Evolutionary conservation across 2,113 vertebrate species (phyloP), one percentile per base, ranked within the genome.

Genomic region (Pongo abelii): DNA sequence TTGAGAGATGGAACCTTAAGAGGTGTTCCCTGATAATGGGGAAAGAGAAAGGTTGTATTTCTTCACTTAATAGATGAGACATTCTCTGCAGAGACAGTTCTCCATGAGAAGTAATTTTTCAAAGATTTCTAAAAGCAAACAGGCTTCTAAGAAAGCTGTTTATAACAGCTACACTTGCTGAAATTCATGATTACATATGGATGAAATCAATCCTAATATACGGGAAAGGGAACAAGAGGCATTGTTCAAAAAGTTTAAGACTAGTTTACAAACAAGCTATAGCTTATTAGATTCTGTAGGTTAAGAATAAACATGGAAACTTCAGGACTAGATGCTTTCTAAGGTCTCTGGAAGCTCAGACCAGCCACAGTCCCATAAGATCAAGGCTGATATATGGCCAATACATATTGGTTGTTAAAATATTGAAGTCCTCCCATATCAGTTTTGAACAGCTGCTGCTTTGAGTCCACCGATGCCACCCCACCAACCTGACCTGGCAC

Each of bases 241-340:
- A 94, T 43, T 23, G 8, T 74, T 84, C 69, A 46, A 86, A 91
- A 93, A 18, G 25, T 85, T 88, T 77, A 88, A 70, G 43, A 79
- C 52, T 40, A 64, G 17, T 48, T 96, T 59, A 93, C 7, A 69
- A 94, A 57, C 83, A 80, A 72, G 32, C 48, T 61, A 74, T n/a
- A 69, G 46, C 46, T 94, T 78, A 46, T 85, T n/a, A 79, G 13
- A 20, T 92, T 59, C 48, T 67, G 20, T 35, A 86, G 8, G 48
- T 96, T 79, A 74, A 89, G 40, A 84, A 74, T 86, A 95, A 94
- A 97, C 48, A 85, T 16, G 6, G 81, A 96, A 92, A 84, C 5
- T 13, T 97, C 35, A 83, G 38, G 16, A 94, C 6, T 69, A 84
- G 10, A 67, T 90, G 43, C 55, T 84, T 74, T 69, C 69, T 77